Base-by-base conservation (phyloP, 2,113 vertebrate species). In the Thunnus maccoyii region DNA sequence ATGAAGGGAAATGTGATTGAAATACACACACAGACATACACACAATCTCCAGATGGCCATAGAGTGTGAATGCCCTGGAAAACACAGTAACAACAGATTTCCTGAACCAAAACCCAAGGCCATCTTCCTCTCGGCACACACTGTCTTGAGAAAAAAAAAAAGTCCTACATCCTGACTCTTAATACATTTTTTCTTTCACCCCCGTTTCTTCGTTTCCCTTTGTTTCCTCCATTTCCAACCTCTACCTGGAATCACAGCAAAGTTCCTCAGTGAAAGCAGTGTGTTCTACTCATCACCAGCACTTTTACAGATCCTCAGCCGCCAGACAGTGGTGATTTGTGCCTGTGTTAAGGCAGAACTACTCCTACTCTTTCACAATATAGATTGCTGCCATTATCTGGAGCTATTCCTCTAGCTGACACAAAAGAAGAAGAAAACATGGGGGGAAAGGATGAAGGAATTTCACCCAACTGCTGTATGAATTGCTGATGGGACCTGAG, bases 371-470 rank as follows among this genome's bases (percentile, higher is more conserved):
- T 90, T 91, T 91, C 90, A 91, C 88, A 86, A 77, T 94, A 93
- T 85, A 92, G 91, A 94, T 93, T 93, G 92, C 88, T 86, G 85
- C 92, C 88, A 94, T 95, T 95, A 95, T 92, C 86, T 82, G 75
- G 80, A 89, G 69, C 91, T 80, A 92, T 95, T 95, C 91, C 85
- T 89, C 85, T 61, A 87, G 86, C 76, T 89, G 83, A 74, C 73
- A 76, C 82, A 85, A 73, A 85, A 83, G 72, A 83, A 61, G 76
- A 72, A 70, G 89, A 87, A 92, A 91, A 92, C 90, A 92, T 62
- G 36, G 67, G 54, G 70, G 57, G 61, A 69, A 75, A 76, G 91
- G 87, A 89, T 86, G 88, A 90, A 94, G 89, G 91, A 94, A 92
- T 93, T 92, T 92, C 82, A 86, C 74, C 83, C 84, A 90, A 88